phyloP scores from a whole-genome alignment of 35 echinoderm and acorn worm genomes.

The Lytechinus pictus region DNA sequence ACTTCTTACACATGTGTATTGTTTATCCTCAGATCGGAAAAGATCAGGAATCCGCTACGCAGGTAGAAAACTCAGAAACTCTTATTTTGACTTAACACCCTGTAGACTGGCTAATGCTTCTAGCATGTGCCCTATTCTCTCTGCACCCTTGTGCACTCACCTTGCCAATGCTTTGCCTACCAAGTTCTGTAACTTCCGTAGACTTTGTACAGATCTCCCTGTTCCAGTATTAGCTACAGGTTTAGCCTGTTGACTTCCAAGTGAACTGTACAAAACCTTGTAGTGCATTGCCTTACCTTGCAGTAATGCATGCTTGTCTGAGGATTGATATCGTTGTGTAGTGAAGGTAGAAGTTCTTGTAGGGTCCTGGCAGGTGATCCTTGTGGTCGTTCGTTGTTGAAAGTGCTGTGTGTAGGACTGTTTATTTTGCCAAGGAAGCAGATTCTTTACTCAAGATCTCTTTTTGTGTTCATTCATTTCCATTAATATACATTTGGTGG shows the following conservation, averaged over 20 bases:
- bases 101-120: constrained; percentile 1
- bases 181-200: not conserved
- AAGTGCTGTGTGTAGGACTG: not conserved
- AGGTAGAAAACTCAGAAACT: not conserved
- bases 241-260: not conserved
- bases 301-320: not conserved
- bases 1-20: constrained; percentile 12
- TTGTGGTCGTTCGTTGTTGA: not conserved
- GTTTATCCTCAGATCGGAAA: constrained; percentile 18
- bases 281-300: not conserved
- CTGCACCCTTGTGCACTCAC: not conserved
- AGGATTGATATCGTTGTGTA: not conserved
- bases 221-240: too few species aligned
- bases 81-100: not conserved
- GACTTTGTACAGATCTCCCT: too few species aligned
- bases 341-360: not conserved
- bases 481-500: not conserved
- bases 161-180: not conserved
- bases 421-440: not conserved
- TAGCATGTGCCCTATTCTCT: not conserved
- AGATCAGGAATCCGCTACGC: not conserved
- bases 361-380: not conserved
- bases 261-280: not conserved
- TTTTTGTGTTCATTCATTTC: not conserved
- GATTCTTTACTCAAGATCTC: not conserved